phyloP scores from a whole-genome alignment of 2,113 vertebrate genomes.

The Callionymus lyra region DNA sequence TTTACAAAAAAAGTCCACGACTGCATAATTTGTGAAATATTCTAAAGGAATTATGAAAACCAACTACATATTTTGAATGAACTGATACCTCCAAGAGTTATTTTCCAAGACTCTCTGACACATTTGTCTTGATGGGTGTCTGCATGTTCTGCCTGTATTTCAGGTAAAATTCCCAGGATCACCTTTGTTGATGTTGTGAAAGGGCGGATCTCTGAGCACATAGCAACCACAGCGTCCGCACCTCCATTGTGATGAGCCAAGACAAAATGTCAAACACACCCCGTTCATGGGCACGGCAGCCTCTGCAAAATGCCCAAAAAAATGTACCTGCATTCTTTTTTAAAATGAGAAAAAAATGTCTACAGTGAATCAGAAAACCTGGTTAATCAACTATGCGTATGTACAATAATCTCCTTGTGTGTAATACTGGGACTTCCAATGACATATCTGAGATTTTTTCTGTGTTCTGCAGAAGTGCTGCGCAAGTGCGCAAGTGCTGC shows the following conservation, averaged over 20 bases:
- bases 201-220: conserved; percentile 30
- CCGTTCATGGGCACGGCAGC: conserved; percentile 5
- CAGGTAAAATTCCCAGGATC: conserved; percentile 32
- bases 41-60: too few species aligned
- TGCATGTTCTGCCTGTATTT: neutral
- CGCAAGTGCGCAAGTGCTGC: conserved; percentile 10
- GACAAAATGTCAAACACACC: neutral
- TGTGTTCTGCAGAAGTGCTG: neutral
- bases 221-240: conserved; percentile 41
- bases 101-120: too few species aligned
- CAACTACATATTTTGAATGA: too few species aligned
- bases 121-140: too few species aligned
- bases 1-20: too few species aligned
- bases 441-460: neutral
- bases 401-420: too few species aligned
- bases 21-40: too few species aligned
- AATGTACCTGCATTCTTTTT: conserved; percentile 2
- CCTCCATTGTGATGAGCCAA: conserved; percentile 7
- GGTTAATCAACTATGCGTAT: too few species aligned
- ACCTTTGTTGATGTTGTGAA: conserved; percentile 32
- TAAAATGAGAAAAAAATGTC: too few species aligned
- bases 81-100: too few species aligned
- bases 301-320: conserved; percentile 17
- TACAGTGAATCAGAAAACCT: too few species aligned
- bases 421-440: conserved; percentile 49